Conservation (phyloP, 2,888 invertebrate genomes). For the Ptychoptera albimana region DNA sequence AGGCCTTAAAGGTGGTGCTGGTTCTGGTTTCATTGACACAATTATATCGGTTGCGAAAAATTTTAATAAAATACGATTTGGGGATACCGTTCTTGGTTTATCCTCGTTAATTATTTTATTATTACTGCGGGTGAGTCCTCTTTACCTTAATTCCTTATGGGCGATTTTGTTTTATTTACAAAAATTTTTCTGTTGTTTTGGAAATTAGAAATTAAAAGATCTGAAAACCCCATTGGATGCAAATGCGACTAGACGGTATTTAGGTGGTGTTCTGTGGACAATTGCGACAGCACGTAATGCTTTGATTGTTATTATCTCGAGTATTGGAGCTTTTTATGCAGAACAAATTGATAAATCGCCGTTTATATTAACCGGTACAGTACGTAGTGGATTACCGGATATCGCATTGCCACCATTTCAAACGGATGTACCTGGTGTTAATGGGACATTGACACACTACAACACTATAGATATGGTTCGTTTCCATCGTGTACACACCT, state of each 20-base stretch:
- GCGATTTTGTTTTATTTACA: constrained; percentile 3
- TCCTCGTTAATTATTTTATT: constrained; percentile 57
- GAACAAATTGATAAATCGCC: constrained; percentile 35
- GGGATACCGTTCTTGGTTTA: constrained; percentile 57
- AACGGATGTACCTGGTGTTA: constrained; percentile 18
- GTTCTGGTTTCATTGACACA: constrained; percentile 57
- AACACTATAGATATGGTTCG: constrained; percentile 21
- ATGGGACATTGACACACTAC: constrained; percentile 20
- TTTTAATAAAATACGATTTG: constrained; percentile 46
- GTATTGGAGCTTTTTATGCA: constrained; percentile 48
- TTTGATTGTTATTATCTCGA: constrained; percentile 48
- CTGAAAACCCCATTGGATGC: constrained; percentile 33
- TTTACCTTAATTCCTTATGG: not conserved
- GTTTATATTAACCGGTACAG: constrained; percentile 58
- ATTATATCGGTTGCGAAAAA: constrained; percentile 51
- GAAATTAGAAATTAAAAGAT: constrained; percentile 53
- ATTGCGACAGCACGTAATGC: constrained; percentile 72
- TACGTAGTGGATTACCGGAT: constrained; percentile 49
- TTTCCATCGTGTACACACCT: not conserved
- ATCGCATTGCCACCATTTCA: constrained; percentile 54
- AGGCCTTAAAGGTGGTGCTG: constrained; percentile 53
- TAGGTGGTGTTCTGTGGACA: constrained; percentile 54
- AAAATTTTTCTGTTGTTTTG: constrained; percentile 14
- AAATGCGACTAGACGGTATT: constrained; percentile 25
- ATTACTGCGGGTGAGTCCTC: constrained; percentile 50